Evolutionary conservation across 2,797 vertebrate genomes (phyloP), one percentile per base, ranked within the genome.

Genomic region (Petrocephalus schoutedeni): DNA sequence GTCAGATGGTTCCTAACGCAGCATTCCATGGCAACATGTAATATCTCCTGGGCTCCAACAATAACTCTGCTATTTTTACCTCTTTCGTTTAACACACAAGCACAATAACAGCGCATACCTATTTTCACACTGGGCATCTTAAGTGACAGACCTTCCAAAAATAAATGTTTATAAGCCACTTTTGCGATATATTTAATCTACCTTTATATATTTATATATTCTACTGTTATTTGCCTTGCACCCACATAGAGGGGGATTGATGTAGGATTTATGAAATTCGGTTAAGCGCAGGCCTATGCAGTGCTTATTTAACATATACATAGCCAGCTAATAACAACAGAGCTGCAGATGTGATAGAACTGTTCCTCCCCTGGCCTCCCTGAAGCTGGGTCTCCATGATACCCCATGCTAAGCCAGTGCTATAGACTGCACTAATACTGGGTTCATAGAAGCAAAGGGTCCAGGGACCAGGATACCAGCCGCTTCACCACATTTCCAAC

Each of bases 401-500:
- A 57, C 32, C n/a, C 36, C 51, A 23, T 10, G 51, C 19, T 53
- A 88, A 89, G 89, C 86, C 74, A 87, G 0, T 87, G 87, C 87
- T 91, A 91, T 92, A 92, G 94, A 93, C 92, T 94, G 92, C 89
- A 58, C 88, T 87, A 0, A 89, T 91, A 90, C 90, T 90, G 61
- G 92, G 89, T 91, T 91, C 91, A 85, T 91, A 92, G 91, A 91
- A 92, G 12, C 51, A 14, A 88, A 19, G 88, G 91, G 89, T 87
- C 87, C 91, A 58, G 54, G 89, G 88, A 85, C 58, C 92, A 94
- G 95, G 94, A 94, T 51, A 36, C 3, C 57, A 87, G 94, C 94
- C 94, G 94, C 87, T 89, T 93, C 89, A 2, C 91, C 91, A 92
- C 89, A 41, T 54, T 89, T 86, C 87, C 83, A 86, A 90, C 91